Evolutionary conservation across 2,797 vertebrate species (phyloP), one percentile per base, ranked within the genome.

Genomic region (Eleutherodactylus coqui): DNA sequence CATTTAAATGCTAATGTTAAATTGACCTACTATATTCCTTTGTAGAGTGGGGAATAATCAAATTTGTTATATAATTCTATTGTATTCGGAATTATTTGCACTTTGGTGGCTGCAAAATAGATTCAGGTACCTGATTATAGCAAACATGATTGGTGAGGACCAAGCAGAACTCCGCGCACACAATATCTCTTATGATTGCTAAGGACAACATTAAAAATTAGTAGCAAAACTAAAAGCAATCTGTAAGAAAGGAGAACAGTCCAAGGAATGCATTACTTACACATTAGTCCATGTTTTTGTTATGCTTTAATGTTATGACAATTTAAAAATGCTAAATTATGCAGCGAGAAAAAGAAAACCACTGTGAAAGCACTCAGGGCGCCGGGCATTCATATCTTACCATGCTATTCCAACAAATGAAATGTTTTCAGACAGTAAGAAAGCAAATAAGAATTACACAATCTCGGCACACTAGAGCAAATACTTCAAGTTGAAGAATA

Each of bases 391-490:
- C 75, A 67, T 55, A 77, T 75, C 27, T 70, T 82, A 69, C 45
- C 49, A 19, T 86, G 85, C 43, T 76, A 29, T 82, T 82, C 58
- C 51, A 36, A 60, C 34, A 70, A 87, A 83, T 87, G 36, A 79
- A 77, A 78, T 77, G 80, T 72, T 83, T 87, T 70, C 17, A 72
- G 78, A 89, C 83, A 91, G 89, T 89, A 89, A 92, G 85, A 91
- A 86, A 89, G 79, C 87, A 89, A 90, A 88, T 88, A 90, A 90
- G 87, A 76, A 89, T 89, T 14, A 7, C 91, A 88, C 89, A 91
- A 90, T 92, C 91, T 93, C 90, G 82, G 82, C 87, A 89, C 84
- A 76, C 78, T 90, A 91, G 87, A 89, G 88, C 88, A 90, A 91
- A 92, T 93, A 75, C 89, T 90, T 80, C 86, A 70, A 85, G 89